Conservation (phyloP, 2,113 vertebrate genomes). For the Scortum barcoo region DNA sequence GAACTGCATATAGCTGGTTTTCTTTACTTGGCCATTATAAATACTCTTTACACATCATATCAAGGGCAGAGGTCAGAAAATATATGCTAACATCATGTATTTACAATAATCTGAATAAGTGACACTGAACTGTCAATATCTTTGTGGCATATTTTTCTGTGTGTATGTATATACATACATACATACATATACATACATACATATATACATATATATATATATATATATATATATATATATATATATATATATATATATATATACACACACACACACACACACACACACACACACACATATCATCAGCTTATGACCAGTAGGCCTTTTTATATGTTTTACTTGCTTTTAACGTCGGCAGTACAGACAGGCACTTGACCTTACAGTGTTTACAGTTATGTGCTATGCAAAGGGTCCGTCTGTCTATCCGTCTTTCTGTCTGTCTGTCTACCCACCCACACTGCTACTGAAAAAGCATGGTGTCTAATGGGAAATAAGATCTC, state of each 20-base stretch:
- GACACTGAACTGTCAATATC: slow-evolving; percentile 26
- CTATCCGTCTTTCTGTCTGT: slow-evolving; percentile 20
- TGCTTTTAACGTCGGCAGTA: slow-evolving; percentile 41
- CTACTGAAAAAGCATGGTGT: slow-evolving; percentile 34
- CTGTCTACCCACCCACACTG: slow-evolving; percentile 28
- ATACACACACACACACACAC: too few species aligned
- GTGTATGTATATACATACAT: too few species aligned
- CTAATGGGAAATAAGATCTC: not conserved
- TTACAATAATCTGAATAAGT: slow-evolving; percentile 67
- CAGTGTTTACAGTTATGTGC: slow-evolving; percentile 63
- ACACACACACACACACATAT: too few species aligned
- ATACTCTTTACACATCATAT: slow-evolving; percentile 66
- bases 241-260: too few species aligned
- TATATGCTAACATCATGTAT: slow-evolving; percentile 60
- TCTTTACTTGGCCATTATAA: slow-evolving; percentile 67
- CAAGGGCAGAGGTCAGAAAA: slow-evolving; percentile 66
- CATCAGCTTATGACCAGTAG: slow-evolving; percentile 43
- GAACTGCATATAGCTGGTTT: slow-evolving; percentile 46
- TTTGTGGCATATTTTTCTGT: slow-evolving; percentile 55
- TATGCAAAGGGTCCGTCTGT: slow-evolving; percentile 39
- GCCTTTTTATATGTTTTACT: slow-evolving; percentile 37
- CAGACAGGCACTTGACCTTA: slow-evolving; percentile 61
- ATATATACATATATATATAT: too few species aligned
- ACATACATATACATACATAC: too few species aligned
- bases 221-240: too few species aligned